These are phyloP conservation scores for Anguilla megastoma DNA, from an alignment of 2,797 vertebrate genomes.

Conservation along the genomic window DNA sequence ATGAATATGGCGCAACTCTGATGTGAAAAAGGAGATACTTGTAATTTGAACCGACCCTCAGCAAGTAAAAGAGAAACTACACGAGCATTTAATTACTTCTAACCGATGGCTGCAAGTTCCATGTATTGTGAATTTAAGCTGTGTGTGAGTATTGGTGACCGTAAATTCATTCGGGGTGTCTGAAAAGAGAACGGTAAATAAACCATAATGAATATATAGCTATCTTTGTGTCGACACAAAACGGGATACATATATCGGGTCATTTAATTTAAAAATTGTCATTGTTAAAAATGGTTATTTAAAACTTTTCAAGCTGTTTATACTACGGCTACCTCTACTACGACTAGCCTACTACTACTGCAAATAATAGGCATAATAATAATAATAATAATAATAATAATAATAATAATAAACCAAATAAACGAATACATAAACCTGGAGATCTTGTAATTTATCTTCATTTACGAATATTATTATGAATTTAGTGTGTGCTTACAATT, in stretches of 20 bases:
- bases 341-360: not conserved
- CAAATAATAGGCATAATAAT: not conserved
- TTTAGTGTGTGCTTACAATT: not conserved
- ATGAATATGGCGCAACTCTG: conserved; percentile 89
- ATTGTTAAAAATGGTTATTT: not conserved
- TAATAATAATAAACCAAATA: not conserved
- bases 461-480: not conserved
- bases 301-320: not conserved
- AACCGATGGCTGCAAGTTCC: conserved; percentile 22
- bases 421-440: not conserved
- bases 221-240: not conserved
- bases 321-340: not conserved
- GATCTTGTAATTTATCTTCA: not conserved
- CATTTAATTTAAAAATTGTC: not conserved
- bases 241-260: not conserved
- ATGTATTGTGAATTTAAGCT: not conserved
- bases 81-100: conserved; percentile 73
- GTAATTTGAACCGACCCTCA: conserved; percentile 89
- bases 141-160: not conserved
- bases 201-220: not conserved
- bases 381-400: not conserved
- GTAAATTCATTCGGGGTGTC: not conserved
- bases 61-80: conserved; percentile 73
- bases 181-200: not conserved
- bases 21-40: conserved; percentile 98